phyloP scores from a whole-genome alignment of 2,888 invertebrate genomes.

The Phragmatobia fuliginosa region DNA sequence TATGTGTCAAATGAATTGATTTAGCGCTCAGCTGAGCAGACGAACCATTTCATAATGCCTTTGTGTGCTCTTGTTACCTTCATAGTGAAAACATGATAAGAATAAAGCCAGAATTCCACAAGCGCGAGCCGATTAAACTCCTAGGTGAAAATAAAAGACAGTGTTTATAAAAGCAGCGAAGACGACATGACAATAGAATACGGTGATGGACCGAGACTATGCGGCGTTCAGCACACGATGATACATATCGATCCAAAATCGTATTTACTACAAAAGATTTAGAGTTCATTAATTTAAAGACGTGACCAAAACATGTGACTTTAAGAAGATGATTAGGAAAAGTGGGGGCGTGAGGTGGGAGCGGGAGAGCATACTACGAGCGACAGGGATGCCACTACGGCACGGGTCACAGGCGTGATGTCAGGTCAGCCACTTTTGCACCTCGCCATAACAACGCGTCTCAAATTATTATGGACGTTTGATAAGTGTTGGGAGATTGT shows the following conservation, averaged over 20 bases:
- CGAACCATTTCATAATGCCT: conserved; percentile 82
- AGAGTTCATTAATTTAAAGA: conserved; percentile 83
- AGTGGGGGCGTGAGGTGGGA: conserved; percentile 85
- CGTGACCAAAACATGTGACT: conserved; percentile 82
- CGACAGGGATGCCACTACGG: conserved; percentile 67
- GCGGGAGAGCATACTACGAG: conserved; percentile 65
- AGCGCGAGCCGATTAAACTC: conserved; percentile 84
- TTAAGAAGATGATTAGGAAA: conserved; percentile 82
- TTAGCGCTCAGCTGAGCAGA: conserved; percentile 75
- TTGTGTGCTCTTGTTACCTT: conserved; percentile 82
- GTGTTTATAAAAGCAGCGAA: conserved; percentile 84
- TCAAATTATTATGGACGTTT: conserved; percentile 87
- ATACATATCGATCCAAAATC: conserved; percentile 71
- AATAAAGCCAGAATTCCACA: conserved; percentile 81
- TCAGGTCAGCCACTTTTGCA: conserved; percentile 88
- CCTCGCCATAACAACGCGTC: conserved; percentile 87
- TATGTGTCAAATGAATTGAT: conserved; percentile 55
- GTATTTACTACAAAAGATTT: conserved; percentile 78
- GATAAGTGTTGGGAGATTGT: conserved; percentile 86
- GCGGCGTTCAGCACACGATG: conserved; percentile 57
- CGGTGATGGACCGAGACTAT: conserved; percentile 79
- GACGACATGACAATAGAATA: conserved; percentile 85
- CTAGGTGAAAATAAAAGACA: conserved; percentile 85
- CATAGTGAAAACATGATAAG: conserved; percentile 83
- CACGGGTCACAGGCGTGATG: conserved; percentile 87